Evolutionary conservation across 2,888 invertebrate species (phyloP), one percentile per base, ranked within the genome.

Genomic region (Mylabris sibirica): DNA sequence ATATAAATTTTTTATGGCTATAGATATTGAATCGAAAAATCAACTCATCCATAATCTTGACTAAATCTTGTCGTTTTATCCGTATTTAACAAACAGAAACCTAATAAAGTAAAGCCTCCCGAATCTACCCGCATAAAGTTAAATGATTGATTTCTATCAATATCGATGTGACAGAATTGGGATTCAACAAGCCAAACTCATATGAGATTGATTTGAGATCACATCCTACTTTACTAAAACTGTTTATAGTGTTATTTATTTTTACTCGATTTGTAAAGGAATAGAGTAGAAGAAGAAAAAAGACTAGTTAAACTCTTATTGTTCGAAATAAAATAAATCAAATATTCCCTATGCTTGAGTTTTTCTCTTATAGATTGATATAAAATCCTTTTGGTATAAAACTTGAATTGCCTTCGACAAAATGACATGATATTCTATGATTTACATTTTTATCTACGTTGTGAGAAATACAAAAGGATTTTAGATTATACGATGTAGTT

Each of bases 361-460:
- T 67, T 71, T 68, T 65, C 17, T 44, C 1, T 66, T 69, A 64
- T 64, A 67, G 69, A 71, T 72, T 71, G 72, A 71, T 69, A 69
- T 66, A 66, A 72, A 74, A 74, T 70, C 69, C 68, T 65, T 30
- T 65, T 63, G 59, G 62, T 64, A 73, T 73, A 73, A 74, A 74
- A 74, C 72, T 73, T 73, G 73, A 75, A 75, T 75, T 71, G 75
- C 69, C 67, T 75, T 70, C 64, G 69, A 60, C 65, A 69, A 68
- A 73, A 73, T 74, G 74, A 73, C 68, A 69, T 71, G 71, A 74
- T 74, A 70, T 72, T 69, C 71, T 59, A 64, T 70, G 74, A 75
- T 75, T 72, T 75, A 73, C 73, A 75, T 75, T 73, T 57, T 75
- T 73, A 75, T 73, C 73, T 65, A 24, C 64, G 70, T 63, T 44